phyloP scores from a whole-genome alignment of 1,140 invertebrate genomes.

The Neodiprion fabricii region DNA sequence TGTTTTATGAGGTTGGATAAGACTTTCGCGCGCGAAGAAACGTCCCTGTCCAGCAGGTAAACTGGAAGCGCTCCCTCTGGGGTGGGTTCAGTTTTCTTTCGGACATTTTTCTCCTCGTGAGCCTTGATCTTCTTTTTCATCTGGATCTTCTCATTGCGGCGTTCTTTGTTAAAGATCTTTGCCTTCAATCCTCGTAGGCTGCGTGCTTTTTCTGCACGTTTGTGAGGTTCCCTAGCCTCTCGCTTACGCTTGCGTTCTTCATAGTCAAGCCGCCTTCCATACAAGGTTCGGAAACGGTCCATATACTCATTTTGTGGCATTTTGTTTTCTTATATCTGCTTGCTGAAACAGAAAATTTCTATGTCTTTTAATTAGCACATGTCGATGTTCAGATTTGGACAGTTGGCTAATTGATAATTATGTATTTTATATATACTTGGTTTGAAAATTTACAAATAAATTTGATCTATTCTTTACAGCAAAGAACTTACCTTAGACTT shows the following conservation, averaged over 20 bases:
- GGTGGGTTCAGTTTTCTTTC: constrained; percentile 83
- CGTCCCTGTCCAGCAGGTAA: constrained; percentile 95
- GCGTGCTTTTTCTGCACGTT: constrained; percentile 87
- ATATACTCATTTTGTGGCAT: constrained; percentile 99
- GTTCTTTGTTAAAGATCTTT: constrained; percentile 96
- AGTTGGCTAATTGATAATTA: not conserved
- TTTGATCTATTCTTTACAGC: too few relatives aligned
- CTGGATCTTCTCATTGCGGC: constrained; percentile 97
- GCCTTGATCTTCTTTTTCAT: constrained; percentile 98
- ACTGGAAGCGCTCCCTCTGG: constrained; percentile 93
- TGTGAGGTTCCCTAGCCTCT: constrained; percentile 92
- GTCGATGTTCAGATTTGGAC: not conserved
- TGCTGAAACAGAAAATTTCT: not conserved
- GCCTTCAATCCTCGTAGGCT: constrained; percentile 96
- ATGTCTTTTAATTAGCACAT: not conserved
- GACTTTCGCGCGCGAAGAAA: constrained; percentile 93
- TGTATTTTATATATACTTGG: too few relatives aligned
- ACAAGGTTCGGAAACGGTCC: constrained; percentile 94
- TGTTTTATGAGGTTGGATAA: constrained; percentile 99
- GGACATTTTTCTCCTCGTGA: constrained; percentile 90
- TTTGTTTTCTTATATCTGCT: constrained; percentile 42
- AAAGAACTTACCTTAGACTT: too few relatives aligned
- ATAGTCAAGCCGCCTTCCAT: constrained; percentile 96
- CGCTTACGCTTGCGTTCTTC: constrained; percentile 96
- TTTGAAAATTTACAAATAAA: too few relatives aligned